Base-by-base conservation (phyloP, 2,797 vertebrate genomes). In the Enteromius fasciolatus region DNA sequence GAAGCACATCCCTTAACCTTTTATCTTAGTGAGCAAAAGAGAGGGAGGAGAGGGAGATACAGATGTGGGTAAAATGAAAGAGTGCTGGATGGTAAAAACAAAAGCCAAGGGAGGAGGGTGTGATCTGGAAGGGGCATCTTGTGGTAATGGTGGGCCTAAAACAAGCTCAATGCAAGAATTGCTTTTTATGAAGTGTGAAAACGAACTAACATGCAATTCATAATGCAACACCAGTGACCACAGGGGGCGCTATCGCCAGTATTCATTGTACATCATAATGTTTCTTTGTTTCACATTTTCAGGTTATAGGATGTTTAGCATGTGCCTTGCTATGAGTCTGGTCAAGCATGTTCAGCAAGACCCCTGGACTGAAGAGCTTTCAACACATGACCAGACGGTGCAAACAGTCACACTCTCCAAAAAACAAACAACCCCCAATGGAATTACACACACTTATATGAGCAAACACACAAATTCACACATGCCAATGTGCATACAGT, bases 1-100 rank as follows among this genome's bases (percentile, higher is more conserved):
- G 80, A 59, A 78, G 79, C 57, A 72, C 48, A 84, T 85, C 76
- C 41, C 81, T 76, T 78, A 64, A 84, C 78, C 66, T 80, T 86
- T 80, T 76, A 87, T 79, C 81, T 83, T 10, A 41, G 61, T 91
- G 82, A 83, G 81, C 78, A 39, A 76, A 76, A 83, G 28, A 46
- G 44, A 67, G 33, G 28, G 36, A 83, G 76, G 85, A 87, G 68
- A 85, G 73, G 68, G 75, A 69, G 66, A 57, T 18, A 76, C 36
- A 18, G 48, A 81, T 61, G 50, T 44, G 23, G 17, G 54, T 73
- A 84, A 39, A 76, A 84, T 83, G 52, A 86, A 73, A 66, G 73
- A 54, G 70, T 15, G 25, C 41, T 33, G 36, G 23, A 50, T 67
- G 67, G 25, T 61, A 66, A 59, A 76, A 63, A 64, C 20, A 59